phyloP scores from a whole-genome alignment of 2,113 vertebrate genomes.

The Corvus cornix region DNA sequence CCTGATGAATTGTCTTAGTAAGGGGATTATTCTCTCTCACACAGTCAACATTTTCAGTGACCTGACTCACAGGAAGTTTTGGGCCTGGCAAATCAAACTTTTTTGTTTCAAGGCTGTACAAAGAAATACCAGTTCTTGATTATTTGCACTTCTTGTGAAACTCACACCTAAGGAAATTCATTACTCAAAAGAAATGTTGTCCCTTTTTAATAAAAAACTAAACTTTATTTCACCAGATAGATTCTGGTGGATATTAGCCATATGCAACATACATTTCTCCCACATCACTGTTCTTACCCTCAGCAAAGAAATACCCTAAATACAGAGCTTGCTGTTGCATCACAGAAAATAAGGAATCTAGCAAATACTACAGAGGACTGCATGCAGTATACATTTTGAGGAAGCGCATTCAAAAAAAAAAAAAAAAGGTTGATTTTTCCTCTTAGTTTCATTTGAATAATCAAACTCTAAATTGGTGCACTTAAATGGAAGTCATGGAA shows the following conservation, averaged over 20 bases:
- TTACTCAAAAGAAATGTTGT: not conserved
- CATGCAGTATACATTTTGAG: not conserved
- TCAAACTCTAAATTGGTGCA: slow-evolving; percentile 34
- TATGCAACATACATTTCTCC: not conserved
- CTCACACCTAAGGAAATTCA: not conserved
- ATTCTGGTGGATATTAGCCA: not conserved
- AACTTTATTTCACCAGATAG: not conserved
- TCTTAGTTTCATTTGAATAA: slow-evolving; percentile 48
- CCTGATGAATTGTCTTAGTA: not conserved
- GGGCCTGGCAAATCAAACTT: not conserved
- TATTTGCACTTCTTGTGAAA: not conserved
- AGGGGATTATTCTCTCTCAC: not conserved
- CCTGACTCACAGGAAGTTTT: not conserved
- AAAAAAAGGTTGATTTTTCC: not conserved
- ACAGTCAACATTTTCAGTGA: not conserved
- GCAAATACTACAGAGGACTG: not conserved
- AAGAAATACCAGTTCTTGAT: not conserved
- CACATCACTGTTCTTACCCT: not conserved
- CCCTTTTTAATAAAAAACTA: not conserved
- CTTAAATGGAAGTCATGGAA: slow-evolving; percentile 53
- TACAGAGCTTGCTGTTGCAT: not conserved
- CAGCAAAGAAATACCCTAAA: not conserved
- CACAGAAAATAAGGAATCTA: not conserved
- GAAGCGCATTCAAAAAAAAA: not conserved
- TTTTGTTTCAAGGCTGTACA: not conserved